These are phyloP conservation scores for Theropithecus gelada DNA, from an alignment of 2,113 vertebrate genomes.

Conservation along the genomic window DNA sequence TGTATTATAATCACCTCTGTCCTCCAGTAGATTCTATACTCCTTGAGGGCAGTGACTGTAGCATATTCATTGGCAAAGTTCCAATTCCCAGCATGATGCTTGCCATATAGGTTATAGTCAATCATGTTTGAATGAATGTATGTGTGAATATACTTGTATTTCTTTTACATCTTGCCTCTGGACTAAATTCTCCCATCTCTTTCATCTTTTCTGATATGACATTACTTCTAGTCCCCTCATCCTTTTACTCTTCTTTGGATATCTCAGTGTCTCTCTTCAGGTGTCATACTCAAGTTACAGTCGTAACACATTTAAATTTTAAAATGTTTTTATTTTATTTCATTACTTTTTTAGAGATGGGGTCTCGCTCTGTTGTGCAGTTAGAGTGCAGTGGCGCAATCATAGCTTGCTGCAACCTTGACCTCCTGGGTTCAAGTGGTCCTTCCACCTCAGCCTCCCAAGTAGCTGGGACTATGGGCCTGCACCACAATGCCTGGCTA, in stretches of 20 bases:
- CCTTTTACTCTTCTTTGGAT: constrained; percentile 16
- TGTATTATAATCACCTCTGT: not conserved
- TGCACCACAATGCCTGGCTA: no score
- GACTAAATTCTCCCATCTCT: not conserved
- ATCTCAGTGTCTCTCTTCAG: not conserved
- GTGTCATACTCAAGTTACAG: not conserved
- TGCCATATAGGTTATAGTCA: not conserved
- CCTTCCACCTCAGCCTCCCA: no score
- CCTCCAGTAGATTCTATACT: not conserved
- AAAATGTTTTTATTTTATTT: not conserved
- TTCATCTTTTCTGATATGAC: not conserved
- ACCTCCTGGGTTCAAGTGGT: no score
- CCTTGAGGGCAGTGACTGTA: not conserved
- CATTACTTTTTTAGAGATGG: no score
- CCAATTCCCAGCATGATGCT: not conserved
- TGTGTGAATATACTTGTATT: not conserved
- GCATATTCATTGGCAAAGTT: not conserved
- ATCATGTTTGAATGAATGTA: not conserved
- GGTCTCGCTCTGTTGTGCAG: no score
- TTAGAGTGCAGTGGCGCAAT: no score
- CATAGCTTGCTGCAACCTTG: no score
- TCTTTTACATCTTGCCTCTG: not conserved
- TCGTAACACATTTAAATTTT: not conserved
- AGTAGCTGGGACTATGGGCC: no score
- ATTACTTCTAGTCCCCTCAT: not conserved